A percentile compares a stretch with the other conserved stretches of the same genome.
Conservation (phyloP, 2,113 vertebrate genomes). For the Pao palembangensis region DNA sequence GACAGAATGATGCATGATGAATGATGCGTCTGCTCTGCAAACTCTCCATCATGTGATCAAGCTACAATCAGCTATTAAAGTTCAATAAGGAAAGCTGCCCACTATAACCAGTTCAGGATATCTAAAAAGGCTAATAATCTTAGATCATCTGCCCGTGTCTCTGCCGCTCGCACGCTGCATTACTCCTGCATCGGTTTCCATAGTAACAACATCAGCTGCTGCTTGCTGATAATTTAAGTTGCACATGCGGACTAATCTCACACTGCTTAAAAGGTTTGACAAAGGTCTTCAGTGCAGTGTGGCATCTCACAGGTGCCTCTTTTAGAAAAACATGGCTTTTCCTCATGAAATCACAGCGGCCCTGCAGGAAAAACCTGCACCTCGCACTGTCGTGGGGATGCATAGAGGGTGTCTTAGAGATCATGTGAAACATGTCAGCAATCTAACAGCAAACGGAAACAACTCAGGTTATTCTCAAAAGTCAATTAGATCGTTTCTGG, state of each 20-base stretch:
- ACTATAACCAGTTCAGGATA: neutral
- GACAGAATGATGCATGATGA: neutral
- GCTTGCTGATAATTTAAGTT: conserved; percentile 25
- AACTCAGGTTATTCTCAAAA: neutral
- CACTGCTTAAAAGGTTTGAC: neutral
- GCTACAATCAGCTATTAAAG: neutral
- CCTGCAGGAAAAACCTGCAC: too few relatives aligned
- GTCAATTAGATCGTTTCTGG: neutral
- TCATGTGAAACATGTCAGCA: neutral
- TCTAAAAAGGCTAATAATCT: conserved; percentile 5
- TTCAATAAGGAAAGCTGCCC: neutral
- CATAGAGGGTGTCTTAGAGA: too few relatives aligned
- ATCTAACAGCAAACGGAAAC: neutral
- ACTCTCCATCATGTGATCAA: neutral
- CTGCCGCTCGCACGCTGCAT: conserved; percentile 24
- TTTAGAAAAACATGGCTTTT: too few relatives aligned
- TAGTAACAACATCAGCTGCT: conserved; percentile 45
- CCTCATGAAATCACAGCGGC: too few relatives aligned
- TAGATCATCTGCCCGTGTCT: conserved; percentile 15
- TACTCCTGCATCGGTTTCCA: conserved; percentile 51
- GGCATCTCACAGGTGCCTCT: neutral
- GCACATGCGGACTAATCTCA: conserved; percentile 2
- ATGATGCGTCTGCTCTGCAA: neutral
- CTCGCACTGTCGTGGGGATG: too few relatives aligned
- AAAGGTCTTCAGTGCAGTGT: neutral